Evolutionary conservation across 92 coral and sea anemone genomes (phyloP).

Genomic region (Montipora capitata): DNA sequence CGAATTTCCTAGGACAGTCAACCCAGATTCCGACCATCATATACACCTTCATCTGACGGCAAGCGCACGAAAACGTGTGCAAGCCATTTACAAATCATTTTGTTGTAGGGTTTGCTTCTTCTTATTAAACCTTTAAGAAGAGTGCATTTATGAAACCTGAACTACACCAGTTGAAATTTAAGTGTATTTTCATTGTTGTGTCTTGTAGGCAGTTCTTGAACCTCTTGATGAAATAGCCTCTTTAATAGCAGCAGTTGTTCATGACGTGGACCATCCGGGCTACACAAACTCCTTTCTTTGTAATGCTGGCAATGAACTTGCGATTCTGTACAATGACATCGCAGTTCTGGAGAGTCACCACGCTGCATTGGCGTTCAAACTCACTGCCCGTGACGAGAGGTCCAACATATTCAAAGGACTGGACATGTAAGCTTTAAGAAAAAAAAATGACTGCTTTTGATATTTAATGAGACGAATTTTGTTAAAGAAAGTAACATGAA

Average conservation of each 20-base stretch:
- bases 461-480: not conserved
- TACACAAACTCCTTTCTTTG: conserved; percentile 99
- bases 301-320: conserved; percentile 94
- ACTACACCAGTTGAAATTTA: not conserved
- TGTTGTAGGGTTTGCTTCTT: too few relatives aligned
- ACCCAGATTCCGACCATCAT: too few relatives aligned
- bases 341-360: conserved; percentile 99
- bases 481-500: too few relatives aligned
- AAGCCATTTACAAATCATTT: too few relatives aligned
- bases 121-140: too few relatives aligned
- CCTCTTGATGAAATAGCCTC: conserved; percentile 98
- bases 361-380: conserved; percentile 97
- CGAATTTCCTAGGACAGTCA: too few relatives aligned
- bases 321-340: conserved; percentile 96
- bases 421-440: conserved; percentile 82
- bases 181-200: not conserved
- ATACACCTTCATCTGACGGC: too few relatives aligned
- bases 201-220: conserved; percentile 90
- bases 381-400: conserved; percentile 90
- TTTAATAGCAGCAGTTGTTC: conserved; percentile 97
- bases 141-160: not conserved
- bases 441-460: not conserved
- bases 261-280: conserved; percentile 99
- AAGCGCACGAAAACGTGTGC: too few relatives aligned
- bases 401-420: conserved; percentile 96